Percentiles rank a stretch among this genome's conserved stretches.
phyloP scores from a whole-genome alignment of 2,888 invertebrate species.

The Globia sparganii region DNA sequence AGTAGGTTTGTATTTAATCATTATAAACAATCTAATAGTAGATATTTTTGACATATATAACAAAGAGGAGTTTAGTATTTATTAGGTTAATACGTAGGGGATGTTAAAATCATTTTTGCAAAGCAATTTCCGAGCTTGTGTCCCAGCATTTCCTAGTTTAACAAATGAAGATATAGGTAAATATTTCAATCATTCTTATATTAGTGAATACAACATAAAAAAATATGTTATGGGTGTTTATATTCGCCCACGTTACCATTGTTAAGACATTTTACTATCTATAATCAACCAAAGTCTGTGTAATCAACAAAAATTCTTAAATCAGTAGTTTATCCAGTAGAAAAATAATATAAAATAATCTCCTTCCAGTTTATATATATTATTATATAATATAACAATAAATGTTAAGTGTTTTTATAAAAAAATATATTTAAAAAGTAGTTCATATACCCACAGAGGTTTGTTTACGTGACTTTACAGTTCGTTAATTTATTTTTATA shows the following conservation, averaged over 20 bases:
- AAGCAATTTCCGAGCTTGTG: conserved; percentile 19
- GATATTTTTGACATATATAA: conserved; percentile 2
- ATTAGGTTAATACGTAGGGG: neutral
- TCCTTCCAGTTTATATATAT: conserved; percentile 27
- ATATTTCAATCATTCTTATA: conserved; percentile 10
- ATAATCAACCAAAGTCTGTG: no score
- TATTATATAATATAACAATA: conserved; percentile 44
- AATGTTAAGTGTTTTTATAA: conserved; percentile 86
- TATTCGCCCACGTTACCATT: conserved; percentile 13
- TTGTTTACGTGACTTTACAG: conserved; percentile 54
- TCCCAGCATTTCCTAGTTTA: conserved; percentile 11
- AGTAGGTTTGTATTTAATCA: conserved; percentile 25
- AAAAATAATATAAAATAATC: conserved; percentile 29
- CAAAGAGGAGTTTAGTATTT: conserved; percentile 7
- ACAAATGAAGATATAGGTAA: neutral
- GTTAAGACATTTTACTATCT: conserved; percentile 16
- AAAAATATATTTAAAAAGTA: conserved; percentile 74
- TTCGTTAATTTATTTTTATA: conserved; percentile 62
- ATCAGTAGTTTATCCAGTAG: conserved; percentile 32
- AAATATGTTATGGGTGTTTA: conserved; percentile 7
- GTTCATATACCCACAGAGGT: conserved; percentile 87
- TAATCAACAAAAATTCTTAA: neutral
- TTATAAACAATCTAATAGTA: neutral
- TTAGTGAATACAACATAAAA: neutral
- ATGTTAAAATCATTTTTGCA: neutral